Evolutionary conservation across 1,140 invertebrate genomes (phyloP).

Genomic region (Lepidurus packardi): DNA sequence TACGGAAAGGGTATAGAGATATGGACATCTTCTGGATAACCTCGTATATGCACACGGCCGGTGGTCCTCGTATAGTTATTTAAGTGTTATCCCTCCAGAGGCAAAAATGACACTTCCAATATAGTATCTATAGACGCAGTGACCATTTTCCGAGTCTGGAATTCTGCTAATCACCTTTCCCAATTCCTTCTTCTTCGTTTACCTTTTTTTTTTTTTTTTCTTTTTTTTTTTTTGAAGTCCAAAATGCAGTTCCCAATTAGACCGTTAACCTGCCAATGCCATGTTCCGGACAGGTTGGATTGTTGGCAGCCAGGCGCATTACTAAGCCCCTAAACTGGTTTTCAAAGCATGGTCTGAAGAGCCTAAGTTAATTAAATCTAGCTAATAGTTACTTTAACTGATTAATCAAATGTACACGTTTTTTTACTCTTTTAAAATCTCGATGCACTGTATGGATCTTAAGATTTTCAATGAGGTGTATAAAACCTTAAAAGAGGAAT

Average conservation of each 20-base stretch:
- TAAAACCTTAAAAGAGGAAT: too few species aligned
- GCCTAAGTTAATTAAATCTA: too few species aligned
- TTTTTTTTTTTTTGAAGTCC: background rate
- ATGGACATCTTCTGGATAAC: background rate
- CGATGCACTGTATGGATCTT: too few species aligned
- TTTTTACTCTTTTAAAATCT: too few species aligned
- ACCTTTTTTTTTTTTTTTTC: background rate
- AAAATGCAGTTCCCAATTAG: constrained; percentile 10
- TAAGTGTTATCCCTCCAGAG: background rate
- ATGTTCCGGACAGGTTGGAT: background rate
- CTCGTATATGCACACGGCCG: constrained; percentile 5
- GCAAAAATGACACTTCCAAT: too few species aligned
- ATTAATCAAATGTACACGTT: too few species aligned
- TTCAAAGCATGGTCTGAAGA: too few species aligned
- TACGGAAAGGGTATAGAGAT: background rate
- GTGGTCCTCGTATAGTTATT: background rate
- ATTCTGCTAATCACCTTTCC: background rate
- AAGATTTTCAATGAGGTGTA: too few species aligned
- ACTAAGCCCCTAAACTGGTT: too few species aligned
- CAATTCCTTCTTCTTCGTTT: background rate
- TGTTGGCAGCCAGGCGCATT: background rate
- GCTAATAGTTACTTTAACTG: too few species aligned
- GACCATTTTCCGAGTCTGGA: background rate
- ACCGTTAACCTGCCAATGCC: background rate
- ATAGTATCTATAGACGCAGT: too few species aligned